phyloP scores from a whole-genome alignment of 2,113 vertebrate species.

The Cryptotis parvus region DNA sequence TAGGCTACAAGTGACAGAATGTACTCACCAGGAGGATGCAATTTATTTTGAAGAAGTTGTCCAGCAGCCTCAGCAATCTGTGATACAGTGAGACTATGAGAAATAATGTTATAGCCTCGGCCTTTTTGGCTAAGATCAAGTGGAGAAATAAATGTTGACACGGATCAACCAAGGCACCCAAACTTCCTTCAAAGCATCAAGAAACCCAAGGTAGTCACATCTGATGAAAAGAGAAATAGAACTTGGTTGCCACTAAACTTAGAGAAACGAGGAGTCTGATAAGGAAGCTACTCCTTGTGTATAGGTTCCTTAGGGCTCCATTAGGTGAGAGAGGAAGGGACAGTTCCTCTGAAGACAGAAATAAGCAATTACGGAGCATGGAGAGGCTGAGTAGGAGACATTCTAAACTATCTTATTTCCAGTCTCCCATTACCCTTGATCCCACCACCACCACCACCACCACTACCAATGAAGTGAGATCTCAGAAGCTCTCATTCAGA shows the following conservation, averaged over 20 bases:
- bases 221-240: not conserved
- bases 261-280: not conserved
- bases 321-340: not conserved
- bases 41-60: not conserved
- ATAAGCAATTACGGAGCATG: not conserved
- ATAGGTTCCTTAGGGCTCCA: not conserved
- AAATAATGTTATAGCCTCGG: too few species aligned
- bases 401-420: too few species aligned
- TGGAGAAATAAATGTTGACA: not conserved
- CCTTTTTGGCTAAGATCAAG: too few species aligned
- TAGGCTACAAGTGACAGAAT: not conserved
- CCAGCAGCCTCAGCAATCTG: not conserved
- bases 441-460: too few species aligned
- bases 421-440: not conserved
- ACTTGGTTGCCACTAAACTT: not conserved
- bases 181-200: not conserved
- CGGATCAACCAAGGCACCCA: not conserved
- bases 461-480: not conserved
- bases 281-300: not conserved
- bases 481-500: not conserved
- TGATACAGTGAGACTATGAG: rapidly evolving
- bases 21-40: not conserved
- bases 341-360: not conserved
- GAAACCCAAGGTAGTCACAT: not conserved
- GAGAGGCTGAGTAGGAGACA: too few species aligned